Percentiles rank a stretch among this genome's conserved stretches.
These are phyloP conservation scores for Terrapene triunguis DNA, from an alignment of 2,113 vertebrate species.

Conservation along the genomic window DNA sequence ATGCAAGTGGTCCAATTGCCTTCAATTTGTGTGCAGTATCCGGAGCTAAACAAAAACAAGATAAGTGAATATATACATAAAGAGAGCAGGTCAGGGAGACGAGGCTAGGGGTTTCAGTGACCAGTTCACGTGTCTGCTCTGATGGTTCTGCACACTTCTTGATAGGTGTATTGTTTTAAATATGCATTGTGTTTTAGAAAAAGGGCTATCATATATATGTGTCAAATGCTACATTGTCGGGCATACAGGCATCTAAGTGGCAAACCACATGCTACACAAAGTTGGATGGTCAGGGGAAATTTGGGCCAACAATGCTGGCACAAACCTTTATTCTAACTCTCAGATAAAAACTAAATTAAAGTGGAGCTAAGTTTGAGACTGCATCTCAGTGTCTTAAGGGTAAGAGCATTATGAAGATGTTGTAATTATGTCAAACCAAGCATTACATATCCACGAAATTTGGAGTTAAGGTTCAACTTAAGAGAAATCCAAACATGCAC, in stretches of 20 bases:
- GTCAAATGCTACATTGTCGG: neutral
- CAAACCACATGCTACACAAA: neutral
- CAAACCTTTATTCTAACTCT: neutral
- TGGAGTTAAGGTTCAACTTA: neutral
- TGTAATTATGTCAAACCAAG: neutral
- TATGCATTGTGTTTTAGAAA: neutral
- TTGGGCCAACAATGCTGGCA: neutral
- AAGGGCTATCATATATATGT: neutral
- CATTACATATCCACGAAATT: neutral
- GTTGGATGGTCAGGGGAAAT: neutral
- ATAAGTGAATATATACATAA: neutral
- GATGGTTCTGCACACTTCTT: neutral
- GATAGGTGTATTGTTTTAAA: neutral
- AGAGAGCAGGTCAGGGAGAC: neutral
- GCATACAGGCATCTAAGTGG: neutral
- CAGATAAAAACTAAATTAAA: neutral
- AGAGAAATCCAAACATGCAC: neutral
- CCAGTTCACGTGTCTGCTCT: neutral
- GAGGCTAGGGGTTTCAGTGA: neutral
- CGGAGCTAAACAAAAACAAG: neutral
- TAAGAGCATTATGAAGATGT: neutral
- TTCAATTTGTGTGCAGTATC: no score
- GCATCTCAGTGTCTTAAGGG: neutral
- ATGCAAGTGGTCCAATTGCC: neutral
- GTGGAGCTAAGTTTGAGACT: neutral